Evolutionary conservation across 1,140 invertebrate genomes (phyloP).

Genomic region (Drosophila suzukii): DNA sequence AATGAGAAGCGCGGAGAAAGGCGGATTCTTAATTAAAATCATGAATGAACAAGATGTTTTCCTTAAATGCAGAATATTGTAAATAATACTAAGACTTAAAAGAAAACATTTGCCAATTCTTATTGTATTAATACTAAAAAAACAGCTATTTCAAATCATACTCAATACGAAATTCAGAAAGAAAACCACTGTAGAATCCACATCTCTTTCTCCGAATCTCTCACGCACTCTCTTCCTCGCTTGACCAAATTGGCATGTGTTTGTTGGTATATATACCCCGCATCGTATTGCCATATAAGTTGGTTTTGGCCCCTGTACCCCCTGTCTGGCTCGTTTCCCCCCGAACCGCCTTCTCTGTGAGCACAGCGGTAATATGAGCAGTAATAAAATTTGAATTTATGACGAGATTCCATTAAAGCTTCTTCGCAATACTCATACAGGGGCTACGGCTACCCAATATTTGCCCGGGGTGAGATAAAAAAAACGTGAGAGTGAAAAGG

Average conservation of each 20-base stretch:
- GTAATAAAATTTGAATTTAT: slow-evolving; percentile 84
- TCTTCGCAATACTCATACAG: slow-evolving; percentile 71
- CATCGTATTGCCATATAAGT: slow-evolving; percentile 60
- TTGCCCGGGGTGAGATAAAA: slow-evolving; percentile 68
- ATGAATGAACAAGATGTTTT: background rate
- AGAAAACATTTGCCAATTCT: too few relatives aligned
- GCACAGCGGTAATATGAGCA: slow-evolving; percentile 76
- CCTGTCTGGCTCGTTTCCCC: slow-evolving; percentile 16
- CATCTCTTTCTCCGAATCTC: background rate
- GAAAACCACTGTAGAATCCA: slow-evolving; percentile 22
- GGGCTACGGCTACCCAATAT: slow-evolving; percentile 62
- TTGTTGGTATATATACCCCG: slow-evolving; percentile 42
- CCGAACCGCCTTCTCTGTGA: slow-evolving; percentile 27
- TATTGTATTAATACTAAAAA: background rate
- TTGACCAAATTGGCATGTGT: slow-evolving; percentile 35
- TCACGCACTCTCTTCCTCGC: slow-evolving; percentile 7
- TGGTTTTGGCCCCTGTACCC: slow-evolving; percentile 39
- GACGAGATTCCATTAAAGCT: slow-evolving; percentile 84
- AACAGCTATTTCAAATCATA: too few relatives aligned
- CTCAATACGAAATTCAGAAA: background rate
- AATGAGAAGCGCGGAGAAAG: slow-evolving; percentile 6
- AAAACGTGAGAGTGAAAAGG: slow-evolving; percentile 25
- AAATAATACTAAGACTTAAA: too few relatives aligned
- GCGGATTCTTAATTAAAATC: background rate
- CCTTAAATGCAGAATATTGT: background rate